A percentile compares a stretch with the other conserved stretches of the same genome.
These are phyloP conservation scores for Distichodus sexfasciatus DNA, from an alignment of 2,797 vertebrate genomes.

Conservation along the genomic window DNA sequence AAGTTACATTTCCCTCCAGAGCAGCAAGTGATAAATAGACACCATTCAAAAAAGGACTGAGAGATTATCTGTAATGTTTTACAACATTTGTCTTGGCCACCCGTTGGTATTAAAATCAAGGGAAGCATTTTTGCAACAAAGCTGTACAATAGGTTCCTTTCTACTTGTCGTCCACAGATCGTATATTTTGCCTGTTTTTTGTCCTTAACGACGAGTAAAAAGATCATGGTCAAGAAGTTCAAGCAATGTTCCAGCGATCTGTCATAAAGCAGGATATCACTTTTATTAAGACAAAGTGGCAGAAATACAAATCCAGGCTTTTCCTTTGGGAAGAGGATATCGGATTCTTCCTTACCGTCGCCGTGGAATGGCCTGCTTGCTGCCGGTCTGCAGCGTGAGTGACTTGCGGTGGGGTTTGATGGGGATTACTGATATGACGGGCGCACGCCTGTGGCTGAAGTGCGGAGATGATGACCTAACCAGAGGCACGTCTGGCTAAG, in stretches of 20 bases:
- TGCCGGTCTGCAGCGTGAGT: constrained; percentile 63
- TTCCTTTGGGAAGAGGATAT: constrained; percentile 57
- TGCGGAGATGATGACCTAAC: constrained; percentile 69
- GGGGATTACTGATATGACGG: constrained; percentile 76
- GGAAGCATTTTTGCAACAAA: too few species aligned
- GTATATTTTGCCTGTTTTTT: constrained; percentile 28
- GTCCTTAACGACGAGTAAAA: constrained; percentile 22
- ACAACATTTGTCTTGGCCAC: too few species aligned
- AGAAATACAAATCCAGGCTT: constrained; percentile 58
- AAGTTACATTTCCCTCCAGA: too few species aligned
- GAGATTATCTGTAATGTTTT: too few species aligned
- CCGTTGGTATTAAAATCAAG: too few species aligned
- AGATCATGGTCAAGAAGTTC: constrained; percentile 46
- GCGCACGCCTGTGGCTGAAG: constrained; percentile 73
- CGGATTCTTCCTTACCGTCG: constrained; percentile 49
- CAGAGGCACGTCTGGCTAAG: constrained; percentile 56
- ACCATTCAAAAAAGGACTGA: too few species aligned
- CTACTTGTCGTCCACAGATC: too few species aligned
- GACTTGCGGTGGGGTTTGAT: constrained; percentile 72
- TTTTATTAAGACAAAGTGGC: constrained; percentile 62
- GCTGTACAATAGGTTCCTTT: too few species aligned
- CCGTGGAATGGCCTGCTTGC: constrained; percentile 39
- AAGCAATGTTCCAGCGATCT: constrained; percentile 43
- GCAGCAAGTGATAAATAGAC: too few species aligned
- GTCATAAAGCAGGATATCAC: constrained; percentile 57